These are phyloP conservation scores for Apomyelois bistriatella DNA, from an alignment of 2,888 invertebrate genomes.

Conservation along the genomic window DNA sequence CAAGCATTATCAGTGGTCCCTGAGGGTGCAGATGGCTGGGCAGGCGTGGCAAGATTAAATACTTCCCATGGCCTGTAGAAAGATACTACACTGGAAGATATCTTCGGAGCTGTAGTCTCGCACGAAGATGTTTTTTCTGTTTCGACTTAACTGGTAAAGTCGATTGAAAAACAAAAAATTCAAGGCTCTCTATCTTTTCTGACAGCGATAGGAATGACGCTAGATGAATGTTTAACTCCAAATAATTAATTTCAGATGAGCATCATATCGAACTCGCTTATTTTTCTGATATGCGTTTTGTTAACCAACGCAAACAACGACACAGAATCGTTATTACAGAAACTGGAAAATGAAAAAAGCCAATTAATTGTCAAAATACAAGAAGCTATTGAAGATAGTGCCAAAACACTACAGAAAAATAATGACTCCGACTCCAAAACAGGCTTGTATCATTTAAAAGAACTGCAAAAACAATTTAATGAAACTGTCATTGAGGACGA, in stretches of 20 bases:
- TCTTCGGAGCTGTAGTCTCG: too few species aligned
- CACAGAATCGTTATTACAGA: slow-evolving; percentile 24
- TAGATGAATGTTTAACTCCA: too few species aligned
- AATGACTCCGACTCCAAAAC: slow-evolving; percentile 39
- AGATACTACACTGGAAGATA: too few species aligned
- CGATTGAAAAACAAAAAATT: too few species aligned
- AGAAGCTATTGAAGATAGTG: slow-evolving; percentile 42
- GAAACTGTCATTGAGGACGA: slow-evolving; percentile 25
- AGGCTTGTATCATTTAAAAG: slow-evolving; percentile 36
- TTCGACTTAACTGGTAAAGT: too few species aligned
- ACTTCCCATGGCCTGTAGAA: too few species aligned
- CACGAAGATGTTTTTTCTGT: too few species aligned
- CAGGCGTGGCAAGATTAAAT: too few species aligned
- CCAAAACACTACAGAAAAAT: slow-evolving; percentile 27
- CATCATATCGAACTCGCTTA: background rate
- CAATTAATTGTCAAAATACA: slow-evolving; percentile 39
- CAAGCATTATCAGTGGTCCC: too few species aligned
- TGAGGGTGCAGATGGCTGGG: too few species aligned
- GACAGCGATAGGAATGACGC: too few species aligned
- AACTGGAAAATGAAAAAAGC: slow-evolving; percentile 36
- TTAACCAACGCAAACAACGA: slow-evolving; percentile 13
- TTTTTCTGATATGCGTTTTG: background rate
- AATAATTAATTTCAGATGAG: background rate
- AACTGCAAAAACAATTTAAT: slow-evolving; percentile 37
- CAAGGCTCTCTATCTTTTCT: too few species aligned